These are phyloP conservation scores for Bovichtus diacanthus DNA, from an alignment of 2,797 vertebrate species.

Conservation along the genomic window DNA sequence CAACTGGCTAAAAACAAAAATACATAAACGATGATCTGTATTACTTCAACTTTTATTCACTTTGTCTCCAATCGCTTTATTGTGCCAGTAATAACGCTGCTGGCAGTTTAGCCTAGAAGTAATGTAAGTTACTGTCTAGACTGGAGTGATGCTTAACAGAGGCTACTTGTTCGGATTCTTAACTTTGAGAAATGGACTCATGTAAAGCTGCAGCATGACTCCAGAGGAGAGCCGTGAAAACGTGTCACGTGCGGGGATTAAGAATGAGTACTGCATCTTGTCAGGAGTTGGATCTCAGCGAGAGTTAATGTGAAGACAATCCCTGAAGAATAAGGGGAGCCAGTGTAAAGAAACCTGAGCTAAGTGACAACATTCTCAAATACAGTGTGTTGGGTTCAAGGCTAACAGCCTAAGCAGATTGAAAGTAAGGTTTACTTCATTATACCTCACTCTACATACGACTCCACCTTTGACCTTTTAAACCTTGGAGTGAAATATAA, in stretches of 20 bases:
- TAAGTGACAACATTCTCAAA: slow-evolving; percentile 20
- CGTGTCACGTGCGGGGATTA: slow-evolving; percentile 22
- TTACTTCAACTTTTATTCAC: slow-evolving; percentile 57
- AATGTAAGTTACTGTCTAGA: slow-evolving; percentile 71
- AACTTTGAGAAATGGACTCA: slow-evolving; percentile 49
- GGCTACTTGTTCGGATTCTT: slow-evolving; percentile 65
- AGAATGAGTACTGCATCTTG: slow-evolving; percentile 54
- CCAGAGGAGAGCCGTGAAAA: slow-evolving; percentile 40
- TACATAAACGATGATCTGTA: slow-evolving; percentile 42
- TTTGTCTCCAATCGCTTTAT: slow-evolving; percentile 45
- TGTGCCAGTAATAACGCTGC: slow-evolving; percentile 56
- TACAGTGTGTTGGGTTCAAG: slow-evolving; percentile 22
- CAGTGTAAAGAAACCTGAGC: slow-evolving; percentile 66
- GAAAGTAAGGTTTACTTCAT: not conserved
- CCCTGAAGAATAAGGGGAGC: slow-evolving; percentile 39
- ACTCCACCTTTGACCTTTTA: slow-evolving; percentile 26
- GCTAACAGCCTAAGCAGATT: slow-evolving; percentile 27
- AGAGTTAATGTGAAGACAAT: slow-evolving; percentile 46
- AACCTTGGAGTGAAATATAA: not conserved
- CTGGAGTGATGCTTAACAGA: slow-evolving; percentile 71
- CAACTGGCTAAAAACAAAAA: slow-evolving; percentile 31
- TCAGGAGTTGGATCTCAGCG: slow-evolving; percentile 50
- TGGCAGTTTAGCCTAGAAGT: slow-evolving; percentile 45
- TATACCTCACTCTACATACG: not conserved
- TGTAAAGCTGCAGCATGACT: slow-evolving; percentile 36